Evolutionary conservation across 2,113 vertebrate genomes (phyloP), one percentile per base, ranked within the genome.

Genomic region (Sebastes schlegelii): DNA sequence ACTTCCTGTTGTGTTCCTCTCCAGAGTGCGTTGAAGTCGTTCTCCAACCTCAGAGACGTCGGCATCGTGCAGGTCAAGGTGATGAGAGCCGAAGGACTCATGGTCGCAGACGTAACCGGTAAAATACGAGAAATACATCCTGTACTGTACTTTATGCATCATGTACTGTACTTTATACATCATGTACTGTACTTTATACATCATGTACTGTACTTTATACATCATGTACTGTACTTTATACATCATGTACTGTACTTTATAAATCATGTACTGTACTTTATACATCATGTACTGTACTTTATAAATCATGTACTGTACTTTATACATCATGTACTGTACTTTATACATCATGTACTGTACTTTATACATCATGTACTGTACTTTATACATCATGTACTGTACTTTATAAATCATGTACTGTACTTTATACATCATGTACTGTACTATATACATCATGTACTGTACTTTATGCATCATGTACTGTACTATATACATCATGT

Each of bases 81-180:
- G 87, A 95, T 97, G 93, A 94, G 96, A 89, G 98, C 98, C 8
- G 98, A 98, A 90, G 97, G 97, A 12, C 95, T 99, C 88, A 97
- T 98, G 97, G 97, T 95, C 70, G 98, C 98, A 63, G 98, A 99
- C 74, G 97, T 99, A 49, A 99, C 94, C 82, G 98, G 98, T 97
- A 95, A 95, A 34, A 34, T 34, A 4, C 3, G 19, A 1, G 11
- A n/a, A 12, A 4, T 45, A n/a, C 26, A n/a, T 12, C 16, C 11
- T 54, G 26, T 19, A 4, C n/a, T 65, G 40, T 21, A 12, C 49
- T 51, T 13, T 4, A 51, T 51, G 16, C 49, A 8, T 12, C 4
- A n/a, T 58, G 2, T 54, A 13, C 1, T 2, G 6, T 17, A 19
- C 51, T 52, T 52, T 52, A 52, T 52, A 52, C 51, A 26, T 19